These are phyloP conservation scores for Bombus haemorrhoidalis DNA, from an alignment of 1,140 invertebrate species.

Conservation along the genomic window DNA sequence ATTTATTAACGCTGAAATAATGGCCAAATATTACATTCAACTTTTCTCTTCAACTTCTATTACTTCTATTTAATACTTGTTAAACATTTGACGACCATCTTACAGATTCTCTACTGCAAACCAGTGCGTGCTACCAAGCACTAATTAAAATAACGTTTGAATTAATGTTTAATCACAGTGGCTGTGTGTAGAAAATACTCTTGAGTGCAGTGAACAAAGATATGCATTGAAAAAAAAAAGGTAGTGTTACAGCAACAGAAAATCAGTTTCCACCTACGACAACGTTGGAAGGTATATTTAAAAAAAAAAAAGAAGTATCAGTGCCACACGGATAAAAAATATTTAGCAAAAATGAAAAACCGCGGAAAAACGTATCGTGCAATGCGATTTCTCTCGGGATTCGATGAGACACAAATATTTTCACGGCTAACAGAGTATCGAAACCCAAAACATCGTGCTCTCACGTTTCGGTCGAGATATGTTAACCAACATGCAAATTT, in stretches of 20 bases:
- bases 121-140: neutral
- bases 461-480: neutral
- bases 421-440: neutral
- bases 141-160: constrained; percentile 11
- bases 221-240: neutral
- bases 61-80: neutral
- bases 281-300: neutral
- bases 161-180: constrained; percentile 21
- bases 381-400: neutral
- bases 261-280: neutral
- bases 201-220: neutral
- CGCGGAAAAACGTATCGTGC: neutral
- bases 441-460: neutral
- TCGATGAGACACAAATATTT: neutral
- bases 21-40: neutral
- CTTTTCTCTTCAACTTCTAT: neutral
- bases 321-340: constrained; percentile 5
- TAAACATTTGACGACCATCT: constrained; percentile 9
- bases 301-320: neutral
- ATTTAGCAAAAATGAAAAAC: neutral
- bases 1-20: constrained; percentile 10
- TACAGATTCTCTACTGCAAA: neutral
- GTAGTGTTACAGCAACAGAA: neutral
- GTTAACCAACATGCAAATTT: neutral
- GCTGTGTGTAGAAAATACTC: neutral